Percentiles rank a stretch among this genome's conserved stretches.
These are phyloP conservation scores for Coenobita brevimanus DNA, from an alignment of 1,140 invertebrate species.

Conservation along the genomic window DNA sequence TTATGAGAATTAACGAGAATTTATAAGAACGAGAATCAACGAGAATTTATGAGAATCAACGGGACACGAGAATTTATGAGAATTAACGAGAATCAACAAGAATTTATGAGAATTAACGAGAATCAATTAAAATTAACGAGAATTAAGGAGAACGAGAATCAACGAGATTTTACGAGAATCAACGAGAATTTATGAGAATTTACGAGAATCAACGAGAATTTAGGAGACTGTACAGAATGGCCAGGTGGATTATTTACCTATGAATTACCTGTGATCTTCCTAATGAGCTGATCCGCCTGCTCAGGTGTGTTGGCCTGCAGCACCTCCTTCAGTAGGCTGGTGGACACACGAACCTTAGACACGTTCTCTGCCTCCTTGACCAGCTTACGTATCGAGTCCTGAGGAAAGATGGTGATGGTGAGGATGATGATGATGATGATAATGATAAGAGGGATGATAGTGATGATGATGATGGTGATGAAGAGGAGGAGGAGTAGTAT, in stretches of 20 bases:
- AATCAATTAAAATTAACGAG: no score
- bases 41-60: no score
- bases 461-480: no score
- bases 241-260: conserved; percentile 33
- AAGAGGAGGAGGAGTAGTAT: no score
- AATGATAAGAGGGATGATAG: not conserved
- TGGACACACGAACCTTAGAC: conserved; percentile 51
- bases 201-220: not conserved
- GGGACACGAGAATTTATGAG: no score
- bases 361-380: conserved; percentile 68
- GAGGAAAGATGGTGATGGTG: not conserved
- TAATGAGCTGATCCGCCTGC: conserved; percentile 62
- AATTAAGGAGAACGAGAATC: no score
- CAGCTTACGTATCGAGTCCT: conserved; percentile 65
- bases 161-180: not conserved
- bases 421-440: no score
- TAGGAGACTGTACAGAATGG: not conserved
- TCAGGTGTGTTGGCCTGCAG: conserved; percentile 57
- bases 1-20: no score
- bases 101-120: no score
- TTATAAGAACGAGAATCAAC: no score
- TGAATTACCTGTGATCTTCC: conserved; percentile 68
- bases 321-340: conserved; percentile 61
- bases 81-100: no score
- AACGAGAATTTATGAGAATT: no score